Evolutionary conservation across 2,797 vertebrate genomes (phyloP).

Genomic region (Microhierax caerulescens): DNA sequence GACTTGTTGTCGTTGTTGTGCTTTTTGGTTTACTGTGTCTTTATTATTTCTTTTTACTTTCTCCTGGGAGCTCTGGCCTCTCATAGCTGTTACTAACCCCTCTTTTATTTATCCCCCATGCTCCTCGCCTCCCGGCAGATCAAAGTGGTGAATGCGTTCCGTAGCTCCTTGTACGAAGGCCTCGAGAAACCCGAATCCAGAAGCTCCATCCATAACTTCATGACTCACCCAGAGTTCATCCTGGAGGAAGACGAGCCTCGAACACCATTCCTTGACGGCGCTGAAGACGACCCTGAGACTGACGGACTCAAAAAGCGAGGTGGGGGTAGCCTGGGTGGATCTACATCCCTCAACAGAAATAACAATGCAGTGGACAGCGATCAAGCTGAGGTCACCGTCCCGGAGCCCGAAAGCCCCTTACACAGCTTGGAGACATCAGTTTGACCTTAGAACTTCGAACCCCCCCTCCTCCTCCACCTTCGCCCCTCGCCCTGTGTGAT

Average conservation of each 20-base stretch:
- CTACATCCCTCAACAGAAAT: constrained; percentile 71
- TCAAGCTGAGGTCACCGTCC: constrained; percentile 65
- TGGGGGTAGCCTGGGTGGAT: constrained; percentile 38
- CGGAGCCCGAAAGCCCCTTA: constrained; percentile 72
- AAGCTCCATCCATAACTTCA: constrained; percentile 96
- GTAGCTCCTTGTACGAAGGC: constrained; percentile 88
- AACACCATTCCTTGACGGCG: constrained; percentile 80
- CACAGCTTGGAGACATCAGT: constrained; percentile 81
- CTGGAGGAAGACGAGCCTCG: constrained; percentile 85
- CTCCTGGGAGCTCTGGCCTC: neutral
- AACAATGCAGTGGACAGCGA: constrained; percentile 75
- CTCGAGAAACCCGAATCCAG: constrained; percentile 89
- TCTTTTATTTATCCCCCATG: neutral
- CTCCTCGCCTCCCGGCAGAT: constrained; percentile 78
- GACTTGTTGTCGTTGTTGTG: neutral
- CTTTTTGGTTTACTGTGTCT: constrained; percentile 19
- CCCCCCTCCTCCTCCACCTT: neutral
- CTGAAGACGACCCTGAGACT: constrained; percentile 72
- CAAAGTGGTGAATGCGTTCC: constrained; percentile 96
- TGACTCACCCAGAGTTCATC: constrained; percentile 92
- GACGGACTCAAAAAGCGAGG: constrained; percentile 52
- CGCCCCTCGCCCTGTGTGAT: constrained; percentile 19
- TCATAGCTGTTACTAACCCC: neutral
- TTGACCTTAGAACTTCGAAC: constrained; percentile 73
- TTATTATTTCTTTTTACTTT: neutral